Conservation (phyloP, 2,888 invertebrate genomes). For the Gandaritis pyraliata region DNA sequence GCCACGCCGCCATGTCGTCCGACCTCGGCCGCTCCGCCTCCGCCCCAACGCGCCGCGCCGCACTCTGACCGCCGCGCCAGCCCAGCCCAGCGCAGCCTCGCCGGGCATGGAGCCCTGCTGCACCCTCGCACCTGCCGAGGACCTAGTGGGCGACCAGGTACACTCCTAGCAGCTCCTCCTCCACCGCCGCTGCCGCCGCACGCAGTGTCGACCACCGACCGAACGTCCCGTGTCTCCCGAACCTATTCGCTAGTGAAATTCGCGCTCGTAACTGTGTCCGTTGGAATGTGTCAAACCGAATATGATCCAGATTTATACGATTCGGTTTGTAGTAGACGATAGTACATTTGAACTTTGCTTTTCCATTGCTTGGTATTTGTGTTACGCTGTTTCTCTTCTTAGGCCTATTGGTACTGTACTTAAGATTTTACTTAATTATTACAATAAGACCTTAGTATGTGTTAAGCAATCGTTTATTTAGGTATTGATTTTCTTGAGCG, state of each 20-base stretch:
- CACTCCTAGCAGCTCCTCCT: constrained; percentile 31
- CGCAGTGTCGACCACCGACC: constrained; percentile 4
- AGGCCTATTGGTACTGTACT: not conserved
- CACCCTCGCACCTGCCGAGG: constrained; percentile 77
- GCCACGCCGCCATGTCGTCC: constrained; percentile 46
- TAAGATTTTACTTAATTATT: not conserved
- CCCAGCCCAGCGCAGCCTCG: constrained; percentile 60
- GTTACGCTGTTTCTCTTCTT: not conserved
- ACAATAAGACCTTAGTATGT: no score
- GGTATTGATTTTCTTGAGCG: constrained; percentile 1
- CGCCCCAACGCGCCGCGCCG: constrained; percentile 47
- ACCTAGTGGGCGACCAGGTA: constrained; percentile 82
- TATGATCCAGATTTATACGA: constrained; percentile 45
- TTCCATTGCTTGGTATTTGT: not conserved
- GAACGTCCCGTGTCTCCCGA: constrained; percentile 35
- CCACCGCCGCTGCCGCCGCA: constrained; percentile 6
- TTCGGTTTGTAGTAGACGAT: constrained; percentile 53
- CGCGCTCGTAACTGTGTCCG: constrained; percentile 41
- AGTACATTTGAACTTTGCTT: constrained; percentile 26
- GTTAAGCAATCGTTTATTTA: not conserved
- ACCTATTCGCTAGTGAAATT: constrained; percentile 39
- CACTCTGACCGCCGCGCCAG: constrained; percentile 45
- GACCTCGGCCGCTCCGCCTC: constrained; percentile 49
- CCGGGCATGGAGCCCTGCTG: constrained; percentile 82
- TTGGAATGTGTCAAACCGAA: constrained; percentile 45